phyloP scores from a whole-genome alignment of 30 jellyfish, hydroid and myxozoan species.

The Chrysaora quinquecirrha region DNA sequence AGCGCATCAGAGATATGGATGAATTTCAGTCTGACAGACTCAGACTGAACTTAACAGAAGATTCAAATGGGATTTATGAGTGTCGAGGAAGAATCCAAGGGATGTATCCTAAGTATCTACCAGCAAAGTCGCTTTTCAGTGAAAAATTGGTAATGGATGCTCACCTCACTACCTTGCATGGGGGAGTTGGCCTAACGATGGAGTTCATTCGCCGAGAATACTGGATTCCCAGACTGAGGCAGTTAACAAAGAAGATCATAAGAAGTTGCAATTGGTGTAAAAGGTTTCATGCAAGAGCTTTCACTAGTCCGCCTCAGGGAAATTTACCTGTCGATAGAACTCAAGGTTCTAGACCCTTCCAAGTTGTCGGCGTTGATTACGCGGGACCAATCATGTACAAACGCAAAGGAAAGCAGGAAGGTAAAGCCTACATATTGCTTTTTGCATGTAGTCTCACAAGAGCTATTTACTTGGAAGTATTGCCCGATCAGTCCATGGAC shows the following conservation, averaged over 20 bases:
- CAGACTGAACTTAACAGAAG: slow-evolving; percentile 9
- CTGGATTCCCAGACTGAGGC: slow-evolving; percentile 63
- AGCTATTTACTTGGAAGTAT: slow-evolving; percentile 43
- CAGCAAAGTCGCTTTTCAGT: slow-evolving; percentile 14
- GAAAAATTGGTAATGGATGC: slow-evolving; percentile 35
- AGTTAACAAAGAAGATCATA: slow-evolving; percentile 33
- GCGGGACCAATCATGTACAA: slow-evolving; percentile 51
- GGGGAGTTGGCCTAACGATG: slow-evolving; percentile 60
- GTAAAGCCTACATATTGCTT: slow-evolving; percentile 63
- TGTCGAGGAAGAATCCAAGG: slow-evolving; percentile 61
- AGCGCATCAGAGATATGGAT: background rate
- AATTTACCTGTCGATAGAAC: slow-evolving; percentile 42
- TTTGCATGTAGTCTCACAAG: too few relatives aligned
- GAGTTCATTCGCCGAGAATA: background rate
- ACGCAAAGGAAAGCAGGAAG: slow-evolving; percentile 11
- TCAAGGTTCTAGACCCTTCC: slow-evolving; percentile 19
- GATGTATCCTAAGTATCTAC: slow-evolving; percentile 48
- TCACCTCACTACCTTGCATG: slow-evolving; percentile 22
- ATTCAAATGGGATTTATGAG: slow-evolving; percentile 12
- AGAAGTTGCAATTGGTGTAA: slow-evolving; percentile 54
- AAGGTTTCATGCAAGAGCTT: slow-evolving; percentile 48
- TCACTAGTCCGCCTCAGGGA: slow-evolving; percentile 29
- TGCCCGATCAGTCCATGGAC: slow-evolving; percentile 48
- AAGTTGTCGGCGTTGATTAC: slow-evolving; percentile 50
- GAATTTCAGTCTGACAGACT: slow-evolving; percentile 17